phyloP scores from a whole-genome alignment of 2,113 vertebrate genomes.

The Heliornis fulica region DNA sequence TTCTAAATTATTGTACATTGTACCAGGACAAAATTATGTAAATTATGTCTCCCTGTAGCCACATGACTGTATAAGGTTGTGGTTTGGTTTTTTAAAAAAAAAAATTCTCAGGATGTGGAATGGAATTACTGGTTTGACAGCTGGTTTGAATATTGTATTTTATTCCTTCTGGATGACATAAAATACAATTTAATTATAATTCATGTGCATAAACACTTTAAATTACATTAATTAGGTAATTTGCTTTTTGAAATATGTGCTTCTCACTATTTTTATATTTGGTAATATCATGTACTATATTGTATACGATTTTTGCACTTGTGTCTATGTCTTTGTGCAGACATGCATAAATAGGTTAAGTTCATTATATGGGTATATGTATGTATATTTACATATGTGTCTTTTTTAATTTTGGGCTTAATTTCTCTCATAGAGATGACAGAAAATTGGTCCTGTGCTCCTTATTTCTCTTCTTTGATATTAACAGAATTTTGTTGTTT shows the following conservation, averaged over 20 bases:
- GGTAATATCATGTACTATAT: neutral
- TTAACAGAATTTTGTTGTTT: neutral
- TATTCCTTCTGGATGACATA: neutral
- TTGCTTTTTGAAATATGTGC: neutral
- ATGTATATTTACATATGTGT: neutral
- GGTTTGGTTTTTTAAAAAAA: neutral
- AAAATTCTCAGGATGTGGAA: neutral
- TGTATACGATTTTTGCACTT: neutral
- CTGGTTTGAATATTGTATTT: neutral
- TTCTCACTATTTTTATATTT: neutral
- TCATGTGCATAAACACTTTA: neutral
- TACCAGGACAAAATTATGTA: neutral
- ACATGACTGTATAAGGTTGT: neutral
- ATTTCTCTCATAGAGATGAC: neutral
- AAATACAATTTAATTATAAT: neutral
- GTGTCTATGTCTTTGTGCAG: neutral
- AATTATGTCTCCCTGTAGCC: neutral
- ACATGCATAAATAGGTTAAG: fast-evolving
- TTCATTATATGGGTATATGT: neutral
- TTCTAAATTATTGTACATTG: neutral
- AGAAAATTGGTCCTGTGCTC: neutral
- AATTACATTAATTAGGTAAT: neutral
- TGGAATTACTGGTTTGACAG: neutral
- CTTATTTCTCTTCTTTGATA: neutral
- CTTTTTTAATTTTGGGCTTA: neutral